A percentile compares a stretch with the other conserved stretches of the same genome.
phyloP scores from a whole-genome alignment of 2,888 invertebrate species.

The Cylindroiulus punctatus region DNA sequence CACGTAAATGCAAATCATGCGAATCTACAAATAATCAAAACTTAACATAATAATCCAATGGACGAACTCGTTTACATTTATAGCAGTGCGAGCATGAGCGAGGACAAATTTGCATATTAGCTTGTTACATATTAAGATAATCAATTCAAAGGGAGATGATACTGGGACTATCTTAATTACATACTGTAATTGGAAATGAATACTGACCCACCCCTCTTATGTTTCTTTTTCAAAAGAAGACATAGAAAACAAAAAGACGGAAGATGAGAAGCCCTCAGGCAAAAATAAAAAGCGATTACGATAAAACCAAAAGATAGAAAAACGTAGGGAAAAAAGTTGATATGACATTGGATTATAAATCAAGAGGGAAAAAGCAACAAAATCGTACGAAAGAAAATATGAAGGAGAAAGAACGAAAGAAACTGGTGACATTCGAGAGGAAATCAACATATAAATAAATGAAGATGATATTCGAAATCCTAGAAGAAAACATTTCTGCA shows the following conservation, averaged over 20 bases:
- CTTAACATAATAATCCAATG: too few relatives aligned
- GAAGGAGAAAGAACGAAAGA: not conserved
- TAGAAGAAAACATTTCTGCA: not conserved
- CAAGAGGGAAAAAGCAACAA: not conserved
- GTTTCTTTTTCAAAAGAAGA: not conserved
- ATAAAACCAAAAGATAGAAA: not conserved
- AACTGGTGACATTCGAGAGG: constrained; percentile 4
- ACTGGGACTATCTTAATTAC: not conserved
- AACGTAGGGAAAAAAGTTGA: not conserved
- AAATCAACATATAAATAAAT: constrained; percentile 27
- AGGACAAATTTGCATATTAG: too few relatives aligned
- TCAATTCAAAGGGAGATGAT: too few relatives aligned
- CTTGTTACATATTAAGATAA: too few relatives aligned
- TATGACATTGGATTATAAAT: not conserved
- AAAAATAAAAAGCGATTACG: not conserved
- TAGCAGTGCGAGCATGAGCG: too few relatives aligned
- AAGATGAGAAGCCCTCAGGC: not conserved
- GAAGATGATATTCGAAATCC: constrained; percentile 26
- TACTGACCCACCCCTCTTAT: not conserved
- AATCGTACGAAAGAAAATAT: not conserved
- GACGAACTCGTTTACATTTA: too few relatives aligned
- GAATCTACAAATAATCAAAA: too few relatives aligned
- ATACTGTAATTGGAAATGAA: not conserved
- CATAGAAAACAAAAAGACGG: not conserved
- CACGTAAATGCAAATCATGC: too few relatives aligned